Evolutionary conservation across 2,113 vertebrate species (phyloP).

Genomic region (Lethenteron reissneri): DNA sequence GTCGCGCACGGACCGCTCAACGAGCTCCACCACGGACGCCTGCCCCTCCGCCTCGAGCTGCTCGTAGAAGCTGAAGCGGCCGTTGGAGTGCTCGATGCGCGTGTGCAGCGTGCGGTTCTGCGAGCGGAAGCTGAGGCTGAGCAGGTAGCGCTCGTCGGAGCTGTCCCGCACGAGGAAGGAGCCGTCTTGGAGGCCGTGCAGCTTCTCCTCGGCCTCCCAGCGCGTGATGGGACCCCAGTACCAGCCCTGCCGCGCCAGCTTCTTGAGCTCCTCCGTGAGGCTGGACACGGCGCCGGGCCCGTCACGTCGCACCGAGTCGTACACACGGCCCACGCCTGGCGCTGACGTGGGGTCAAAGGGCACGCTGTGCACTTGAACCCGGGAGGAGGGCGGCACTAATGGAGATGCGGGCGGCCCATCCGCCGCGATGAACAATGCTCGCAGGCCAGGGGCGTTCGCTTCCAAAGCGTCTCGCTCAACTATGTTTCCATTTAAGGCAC

Average conservation of each 20-base stretch:
- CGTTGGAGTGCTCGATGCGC: constrained; percentile 76
- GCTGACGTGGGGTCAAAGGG: constrained; percentile 68
- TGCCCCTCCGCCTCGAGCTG: constrained; percentile 93
- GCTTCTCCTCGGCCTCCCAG: constrained; percentile 90
- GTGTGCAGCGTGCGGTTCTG: constrained; percentile 86
- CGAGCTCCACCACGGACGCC: constrained; percentile 84
- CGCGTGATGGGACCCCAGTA: constrained; percentile 96
- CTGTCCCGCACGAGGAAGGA: constrained; percentile 92
- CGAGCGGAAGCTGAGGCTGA: constrained; percentile 87
- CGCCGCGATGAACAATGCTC: neutral
- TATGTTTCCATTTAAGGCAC: constrained; percentile 3
- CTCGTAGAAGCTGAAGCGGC: constrained; percentile 21
- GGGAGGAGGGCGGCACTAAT: neutral
- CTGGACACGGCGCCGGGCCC: constrained; percentile 75
- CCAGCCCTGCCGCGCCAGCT: constrained; percentile 58
- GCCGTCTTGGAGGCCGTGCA: constrained; percentile 75
- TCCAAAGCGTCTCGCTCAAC: neutral
- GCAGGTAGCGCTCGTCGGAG: constrained; percentile 78
- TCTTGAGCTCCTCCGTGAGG: constrained; percentile 90
- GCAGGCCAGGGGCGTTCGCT: neutral
- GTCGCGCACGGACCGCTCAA: constrained; percentile 90
- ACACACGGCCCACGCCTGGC: constrained; percentile 70
- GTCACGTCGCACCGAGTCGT: constrained; percentile 73
- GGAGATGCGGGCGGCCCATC: constrained; percentile 5
- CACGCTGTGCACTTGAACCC: neutral